phyloP scores from a whole-genome alignment of 2,888 invertebrate genomes.

The Amiota minor region DNA sequence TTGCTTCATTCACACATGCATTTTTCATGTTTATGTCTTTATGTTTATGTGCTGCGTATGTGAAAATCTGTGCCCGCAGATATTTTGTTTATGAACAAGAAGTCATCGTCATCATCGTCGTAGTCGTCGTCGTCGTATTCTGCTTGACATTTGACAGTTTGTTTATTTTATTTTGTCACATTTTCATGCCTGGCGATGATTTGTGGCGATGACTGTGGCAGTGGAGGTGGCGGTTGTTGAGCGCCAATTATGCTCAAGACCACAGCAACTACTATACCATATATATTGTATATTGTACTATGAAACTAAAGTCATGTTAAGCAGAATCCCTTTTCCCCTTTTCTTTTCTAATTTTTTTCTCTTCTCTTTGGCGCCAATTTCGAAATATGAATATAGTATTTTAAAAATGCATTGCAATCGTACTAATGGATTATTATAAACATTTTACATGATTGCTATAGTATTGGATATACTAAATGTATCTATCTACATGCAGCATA shows the following conservation, averaged over 20 bases:
- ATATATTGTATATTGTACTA: conserved; percentile 38
- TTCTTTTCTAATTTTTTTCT: conserved; percentile 34
- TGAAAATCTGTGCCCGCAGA: conserved; percentile 9
- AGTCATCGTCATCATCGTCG: too few species aligned
- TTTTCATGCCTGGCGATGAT: conserved; percentile 61
- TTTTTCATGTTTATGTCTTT: background rate
- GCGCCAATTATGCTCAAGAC: conserved; percentile 60
- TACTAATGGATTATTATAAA: conserved; percentile 5
- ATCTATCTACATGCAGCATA: too few species aligned
- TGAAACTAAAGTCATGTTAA: conserved; percentile 56
- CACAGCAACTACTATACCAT: conserved; percentile 41
- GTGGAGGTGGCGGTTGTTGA: conserved; percentile 56
- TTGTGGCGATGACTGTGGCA: conserved; percentile 49
- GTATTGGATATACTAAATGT: too few species aligned
- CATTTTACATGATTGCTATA: background rate
- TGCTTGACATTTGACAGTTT: conserved; percentile 69
- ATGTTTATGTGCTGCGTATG: conserved; percentile 2
- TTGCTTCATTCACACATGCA: background rate
- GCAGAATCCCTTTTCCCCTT: conserved; percentile 38
- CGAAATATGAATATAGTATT: conserved; percentile 34
- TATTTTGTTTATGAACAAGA: conserved; percentile 58
- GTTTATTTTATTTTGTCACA: conserved; percentile 72
- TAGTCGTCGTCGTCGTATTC: background rate
- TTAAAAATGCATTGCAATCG: background rate
- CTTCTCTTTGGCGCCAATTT: conserved; percentile 55